A percentile compares a stretch with the other conserved stretches of the same genome.
phyloP scores from a whole-genome alignment of 2,797 vertebrate species.

The Pristis pectinata region DNA sequence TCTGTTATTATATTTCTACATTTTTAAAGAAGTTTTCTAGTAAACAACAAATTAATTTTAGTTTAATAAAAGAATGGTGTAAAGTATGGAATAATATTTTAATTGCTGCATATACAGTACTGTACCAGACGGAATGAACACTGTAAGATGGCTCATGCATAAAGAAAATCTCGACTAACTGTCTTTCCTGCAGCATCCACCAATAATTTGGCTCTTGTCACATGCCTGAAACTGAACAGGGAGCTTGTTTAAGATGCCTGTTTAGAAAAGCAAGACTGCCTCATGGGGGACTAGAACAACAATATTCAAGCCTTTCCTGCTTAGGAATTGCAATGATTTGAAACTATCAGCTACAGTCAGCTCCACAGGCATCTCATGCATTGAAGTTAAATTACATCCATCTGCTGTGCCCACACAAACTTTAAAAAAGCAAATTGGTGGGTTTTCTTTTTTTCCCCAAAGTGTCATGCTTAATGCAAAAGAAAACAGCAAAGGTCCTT shows the following conservation, averaged over 20 bases:
- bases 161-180: slow-evolving; percentile 4
- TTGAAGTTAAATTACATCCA: background rate
- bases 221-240: background rate
- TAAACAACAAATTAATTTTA: background rate
- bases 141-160: background rate
- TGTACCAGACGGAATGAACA: background rate
- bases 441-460: background rate
- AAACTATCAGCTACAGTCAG: background rate
- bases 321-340: background rate
- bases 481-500: background rate
- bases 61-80: background rate
- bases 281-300: background rate
- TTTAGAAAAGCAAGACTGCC: background rate
- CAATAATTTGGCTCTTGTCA: background rate
- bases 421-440: background rate
- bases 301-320: background rate
- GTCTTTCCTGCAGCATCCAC: background rate
- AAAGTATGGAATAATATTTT: background rate
- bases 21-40: background rate
- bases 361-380: background rate
- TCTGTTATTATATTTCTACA: background rate
- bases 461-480: background rate
- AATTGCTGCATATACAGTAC: background rate
- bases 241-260: background rate
- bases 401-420: background rate